Evolutionary conservation across 2,888 invertebrate genomes (phyloP), one percentile per base, ranked within the genome.

Genomic region (Nematopogon swammerdamellus): DNA sequence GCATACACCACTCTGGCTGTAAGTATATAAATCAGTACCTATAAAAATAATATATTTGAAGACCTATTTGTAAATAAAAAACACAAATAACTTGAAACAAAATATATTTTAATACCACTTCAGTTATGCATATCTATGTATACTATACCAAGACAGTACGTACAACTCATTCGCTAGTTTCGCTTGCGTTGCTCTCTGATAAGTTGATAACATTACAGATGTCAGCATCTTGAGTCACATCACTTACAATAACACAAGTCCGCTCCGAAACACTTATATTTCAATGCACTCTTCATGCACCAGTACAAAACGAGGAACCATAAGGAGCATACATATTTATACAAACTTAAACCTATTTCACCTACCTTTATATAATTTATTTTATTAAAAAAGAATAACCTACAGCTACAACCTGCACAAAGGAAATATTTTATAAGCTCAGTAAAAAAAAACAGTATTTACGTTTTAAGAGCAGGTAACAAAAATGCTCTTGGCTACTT

Each of bases 31-130:
- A n/a, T n/a, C n/a, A n/a, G n/a, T n/a, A n/a, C n/a, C n/a, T n/a
- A n/a, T n/a, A n/a, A n/a, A n/a, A n/a, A n/a, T n/a, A n/a, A n/a
- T n/a, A n/a, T n/a, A n/a, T n/a, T n/a, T n/a, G n/a, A n/a, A n/a
- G n/a, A 25, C 10, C 10, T 25, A 25, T 25, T 25, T 25, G 5
- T 10, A 25, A 25, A 25, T 25, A 25, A 25, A 59, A 60, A 59
- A 59, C 52, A 51, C 49, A 53, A 50, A 16, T 46, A 20, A 42
- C 49, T 60, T 69, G 75, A 74, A 74, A 74, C 72, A 74, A 75
- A 74, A 73, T 72, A 72, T 73, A 73, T 75, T 74, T 36, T 71
- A 73, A 69, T 72, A 74, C 70, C 70, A 70, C 68, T 68, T 68
- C 67, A 65, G 60, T 66, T 65, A 65, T 70, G 71, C 70, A 73